These are phyloP conservation scores for Corythaixoides concolor DNA, from an alignment of 2,113 vertebrate genomes.

Conservation along the genomic window DNA sequence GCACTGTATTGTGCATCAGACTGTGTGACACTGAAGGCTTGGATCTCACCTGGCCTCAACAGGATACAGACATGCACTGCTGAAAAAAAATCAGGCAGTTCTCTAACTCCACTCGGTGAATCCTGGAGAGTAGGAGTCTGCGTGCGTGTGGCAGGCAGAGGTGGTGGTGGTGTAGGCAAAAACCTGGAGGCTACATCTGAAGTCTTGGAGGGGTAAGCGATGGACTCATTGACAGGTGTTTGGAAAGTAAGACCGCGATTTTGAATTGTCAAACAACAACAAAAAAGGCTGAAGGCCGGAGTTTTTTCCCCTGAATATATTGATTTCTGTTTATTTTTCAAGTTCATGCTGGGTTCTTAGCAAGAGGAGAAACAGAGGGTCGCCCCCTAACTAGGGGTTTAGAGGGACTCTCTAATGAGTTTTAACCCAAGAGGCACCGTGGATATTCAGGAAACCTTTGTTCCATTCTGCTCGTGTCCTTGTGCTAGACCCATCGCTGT, in stretches of 20 bases:
- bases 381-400: conserved; percentile 2
- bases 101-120: neutral
- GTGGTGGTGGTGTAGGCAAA: neutral
- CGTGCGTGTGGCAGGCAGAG: accelerated
- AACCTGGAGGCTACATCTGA: neutral
- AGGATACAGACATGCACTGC: neutral
- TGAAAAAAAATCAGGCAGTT: neutral
- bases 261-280: neutral
- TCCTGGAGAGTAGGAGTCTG: neutral
- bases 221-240: neutral
- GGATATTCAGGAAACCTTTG: conserved; percentile 23
- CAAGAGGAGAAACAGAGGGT: neutral
- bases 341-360: neutral
- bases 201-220: neutral
- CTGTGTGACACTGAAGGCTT: neutral
- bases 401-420: neutral
- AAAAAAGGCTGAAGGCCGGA: neutral
- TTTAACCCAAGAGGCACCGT: neutral
- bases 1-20: neutral
- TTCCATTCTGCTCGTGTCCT: conserved; percentile 42
- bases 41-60: neutral
- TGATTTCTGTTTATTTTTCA: neutral
- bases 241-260: neutral
- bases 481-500: conserved; percentile 29
- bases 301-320: neutral